Evolutionary conservation across 2,113 vertebrate genomes (phyloP).

Genomic region (Hippocampus zosterae): DNA sequence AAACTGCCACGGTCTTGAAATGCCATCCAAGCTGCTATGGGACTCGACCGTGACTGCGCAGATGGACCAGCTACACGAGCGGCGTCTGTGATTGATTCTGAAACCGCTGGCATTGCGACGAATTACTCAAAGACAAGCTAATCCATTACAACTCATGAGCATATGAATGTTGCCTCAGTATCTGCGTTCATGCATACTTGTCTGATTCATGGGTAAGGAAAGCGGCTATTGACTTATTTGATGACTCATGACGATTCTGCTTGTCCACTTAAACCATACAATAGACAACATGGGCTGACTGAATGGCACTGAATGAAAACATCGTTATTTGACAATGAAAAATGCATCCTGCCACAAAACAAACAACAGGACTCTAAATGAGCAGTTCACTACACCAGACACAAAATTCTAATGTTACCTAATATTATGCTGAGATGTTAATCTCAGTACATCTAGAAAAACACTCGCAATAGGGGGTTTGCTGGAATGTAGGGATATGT

Average conservation of each 20-base stretch:
- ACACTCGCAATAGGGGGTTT: constrained; percentile 36
- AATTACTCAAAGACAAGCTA: constrained; percentile 57
- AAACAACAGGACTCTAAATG: background rate
- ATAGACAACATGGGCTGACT: constrained; percentile 8
- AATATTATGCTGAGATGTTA: constrained; percentile 42
- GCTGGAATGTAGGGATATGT: background rate
- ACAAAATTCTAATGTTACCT: constrained; percentile 28
- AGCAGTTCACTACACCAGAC: constrained; percentile 4
- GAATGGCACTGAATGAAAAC: constrained; percentile 12
- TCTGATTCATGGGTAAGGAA: constrained; percentile 58
- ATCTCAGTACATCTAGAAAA: constrained; percentile 32
- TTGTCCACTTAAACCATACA: constrained; percentile 30
- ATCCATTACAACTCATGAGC: constrained; percentile 46
- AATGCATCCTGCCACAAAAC: constrained; percentile 1
- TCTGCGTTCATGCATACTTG: constrained; percentile 25
- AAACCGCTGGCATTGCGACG: constrained; percentile 40
- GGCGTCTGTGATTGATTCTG: constrained; percentile 45
- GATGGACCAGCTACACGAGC: constrained; percentile 17
- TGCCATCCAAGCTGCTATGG: constrained; percentile 21
- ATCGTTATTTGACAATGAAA: background rate
- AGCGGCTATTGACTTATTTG: constrained; percentile 53
- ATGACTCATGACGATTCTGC: constrained; percentile 61
- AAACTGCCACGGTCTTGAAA: constrained; percentile 45
- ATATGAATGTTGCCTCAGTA: constrained; percentile 42
- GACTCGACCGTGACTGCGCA: constrained; percentile 19